A percentile compares a stretch with the other conserved stretches of the same genome.
phyloP scores from a whole-genome alignment of 1,140 invertebrate genomes.

The Octopus sinensis region DNA sequence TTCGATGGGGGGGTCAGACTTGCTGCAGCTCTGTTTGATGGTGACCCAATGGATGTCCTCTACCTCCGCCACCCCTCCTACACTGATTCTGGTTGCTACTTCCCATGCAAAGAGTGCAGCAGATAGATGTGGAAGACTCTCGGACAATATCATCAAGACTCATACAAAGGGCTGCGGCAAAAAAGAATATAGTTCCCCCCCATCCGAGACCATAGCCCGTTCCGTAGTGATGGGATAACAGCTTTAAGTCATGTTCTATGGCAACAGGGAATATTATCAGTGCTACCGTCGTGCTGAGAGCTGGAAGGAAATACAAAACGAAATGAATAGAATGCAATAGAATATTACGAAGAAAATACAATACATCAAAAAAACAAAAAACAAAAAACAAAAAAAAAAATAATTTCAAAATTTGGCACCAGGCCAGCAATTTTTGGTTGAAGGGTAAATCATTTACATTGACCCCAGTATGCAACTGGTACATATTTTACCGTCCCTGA shows the following conservation, averaged over 20 bases:
- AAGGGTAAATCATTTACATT: too few species aligned
- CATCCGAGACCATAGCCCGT: slow-evolving; percentile 53
- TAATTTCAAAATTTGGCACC: too few species aligned
- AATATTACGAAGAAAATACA: neutral
- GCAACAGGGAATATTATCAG: slow-evolving; percentile 50
- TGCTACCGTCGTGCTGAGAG: slow-evolving; percentile 46
- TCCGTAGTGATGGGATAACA: slow-evolving; percentile 43
- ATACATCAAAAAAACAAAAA: neutral
- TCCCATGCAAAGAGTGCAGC: slow-evolving; percentile 43
- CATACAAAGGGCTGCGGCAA: slow-evolving; percentile 55
- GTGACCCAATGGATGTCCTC: neutral
- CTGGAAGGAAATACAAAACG: slow-evolving; percentile 34
- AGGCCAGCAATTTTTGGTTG: too few species aligned
- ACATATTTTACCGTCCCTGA: too few species aligned
- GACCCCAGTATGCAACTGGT: too few species aligned
- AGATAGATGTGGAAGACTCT: slow-evolving; percentile 35
- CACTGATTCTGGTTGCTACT: slow-evolving; percentile 32
- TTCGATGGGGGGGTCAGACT: slow-evolving; percentile 33
- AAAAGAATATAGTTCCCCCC: slow-evolving; percentile 52
- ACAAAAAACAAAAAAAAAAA: neutral
- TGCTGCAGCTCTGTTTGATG: slow-evolving; percentile 38
- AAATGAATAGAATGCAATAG: neutral
- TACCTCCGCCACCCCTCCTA: neutral
- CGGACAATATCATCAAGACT: slow-evolving; percentile 53
- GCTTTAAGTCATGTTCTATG: slow-evolving; percentile 40